phyloP scores from a whole-genome alignment of 2,888 invertebrate genomes.

The Eudasyphora cyanicolor region DNA sequence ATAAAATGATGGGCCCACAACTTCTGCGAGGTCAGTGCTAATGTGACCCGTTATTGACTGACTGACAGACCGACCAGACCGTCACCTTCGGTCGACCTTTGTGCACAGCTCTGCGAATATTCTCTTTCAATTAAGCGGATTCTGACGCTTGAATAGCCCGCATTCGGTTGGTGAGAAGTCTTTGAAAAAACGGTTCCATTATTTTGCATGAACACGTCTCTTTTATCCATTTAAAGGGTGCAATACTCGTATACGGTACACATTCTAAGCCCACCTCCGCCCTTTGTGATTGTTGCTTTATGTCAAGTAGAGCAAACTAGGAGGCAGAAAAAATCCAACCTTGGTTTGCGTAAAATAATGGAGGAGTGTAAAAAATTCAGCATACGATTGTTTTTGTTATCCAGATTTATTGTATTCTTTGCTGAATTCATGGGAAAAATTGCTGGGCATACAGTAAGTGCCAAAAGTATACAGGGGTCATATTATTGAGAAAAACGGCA shows the following conservation, averaged over 20 bases:
- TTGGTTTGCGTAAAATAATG: constrained; percentile 39
- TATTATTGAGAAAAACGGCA: background rate
- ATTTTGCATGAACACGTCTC: constrained; percentile 31
- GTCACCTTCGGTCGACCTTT: background rate
- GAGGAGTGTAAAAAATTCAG: constrained; percentile 2
- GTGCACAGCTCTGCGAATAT: background rate
- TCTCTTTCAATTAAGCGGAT: constrained; percentile 64
- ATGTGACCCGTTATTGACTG: too few species aligned
- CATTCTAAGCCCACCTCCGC: constrained; percentile 10
- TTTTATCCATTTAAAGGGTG: constrained; percentile 38
- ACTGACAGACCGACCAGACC: too few species aligned
- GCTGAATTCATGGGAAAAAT: constrained; percentile 44
- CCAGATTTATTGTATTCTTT: constrained; percentile 26
- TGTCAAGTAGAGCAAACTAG: constrained; percentile 17
- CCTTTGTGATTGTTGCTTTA: constrained; percentile 41
- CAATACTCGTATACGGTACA: background rate
- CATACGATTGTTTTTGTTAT: constrained; percentile 31
- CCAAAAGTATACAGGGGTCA: background rate
- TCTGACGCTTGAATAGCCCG: constrained; percentile 65
- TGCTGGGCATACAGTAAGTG: background rate
- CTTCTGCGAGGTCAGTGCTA: background rate
- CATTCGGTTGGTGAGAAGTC: constrained; percentile 54
- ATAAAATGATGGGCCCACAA: background rate
- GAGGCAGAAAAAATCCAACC: background rate
- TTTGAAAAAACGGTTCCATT: constrained; percentile 38